Evolutionary conservation across 2,797 vertebrate species (phyloP).

Genomic region (Pantherophis vulpinus): DNA sequence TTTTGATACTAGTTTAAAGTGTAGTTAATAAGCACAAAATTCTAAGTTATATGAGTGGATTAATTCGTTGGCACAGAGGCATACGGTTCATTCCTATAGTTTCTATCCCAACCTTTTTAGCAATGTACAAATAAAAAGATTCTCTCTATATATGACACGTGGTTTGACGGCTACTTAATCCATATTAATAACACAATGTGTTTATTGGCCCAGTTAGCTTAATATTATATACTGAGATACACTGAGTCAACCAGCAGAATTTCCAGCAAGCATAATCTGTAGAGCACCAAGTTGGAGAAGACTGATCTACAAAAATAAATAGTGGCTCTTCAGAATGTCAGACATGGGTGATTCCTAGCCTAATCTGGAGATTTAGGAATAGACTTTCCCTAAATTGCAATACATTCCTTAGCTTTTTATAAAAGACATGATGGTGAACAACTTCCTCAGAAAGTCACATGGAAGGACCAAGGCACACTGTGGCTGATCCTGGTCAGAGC

Average conservation of each 20-base stretch:
- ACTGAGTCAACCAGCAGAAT: background rate
- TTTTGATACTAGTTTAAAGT: background rate
- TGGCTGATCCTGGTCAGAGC: background rate
- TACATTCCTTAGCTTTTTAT: background rate
- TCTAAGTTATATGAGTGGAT: background rate
- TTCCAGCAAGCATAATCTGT: background rate
- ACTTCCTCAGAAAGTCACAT: background rate
- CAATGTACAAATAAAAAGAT: background rate
- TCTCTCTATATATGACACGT: too few species aligned
- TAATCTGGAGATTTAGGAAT: background rate
- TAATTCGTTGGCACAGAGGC: background rate
- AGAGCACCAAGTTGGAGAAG: background rate
- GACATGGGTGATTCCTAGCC: background rate
- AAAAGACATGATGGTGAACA: background rate
- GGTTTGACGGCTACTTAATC: background rate
- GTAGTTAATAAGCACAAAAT: background rate
- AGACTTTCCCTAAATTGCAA: background rate
- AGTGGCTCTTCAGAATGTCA: background rate
- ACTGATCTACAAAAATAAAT: background rate
- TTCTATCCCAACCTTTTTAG: background rate
- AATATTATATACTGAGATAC: background rate
- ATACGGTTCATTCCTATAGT: background rate
- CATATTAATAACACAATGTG: background rate
- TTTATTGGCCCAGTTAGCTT: background rate
- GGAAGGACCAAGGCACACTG: background rate